Evolutionary conservation across 2,113 vertebrate species (phyloP).

Genomic region (Dicerorhinus sumatrensis): DNA sequence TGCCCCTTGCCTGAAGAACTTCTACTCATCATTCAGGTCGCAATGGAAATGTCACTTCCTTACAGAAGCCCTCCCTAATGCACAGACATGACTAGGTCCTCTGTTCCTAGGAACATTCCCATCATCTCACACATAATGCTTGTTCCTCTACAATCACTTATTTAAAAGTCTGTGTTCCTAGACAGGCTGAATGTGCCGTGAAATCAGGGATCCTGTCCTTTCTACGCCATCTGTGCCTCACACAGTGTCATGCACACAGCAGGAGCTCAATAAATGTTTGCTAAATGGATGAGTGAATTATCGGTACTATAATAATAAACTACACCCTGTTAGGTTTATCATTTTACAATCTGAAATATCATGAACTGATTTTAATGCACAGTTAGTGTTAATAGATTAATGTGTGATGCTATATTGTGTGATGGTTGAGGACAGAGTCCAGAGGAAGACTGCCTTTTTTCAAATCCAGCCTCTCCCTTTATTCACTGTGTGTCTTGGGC

Average conservation of each 20-base stretch:
- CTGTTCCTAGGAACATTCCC: neutral
- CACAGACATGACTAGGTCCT: neutral
- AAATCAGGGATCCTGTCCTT: neutral
- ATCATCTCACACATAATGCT: neutral
- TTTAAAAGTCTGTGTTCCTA: neutral
- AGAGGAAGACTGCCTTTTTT: neutral
- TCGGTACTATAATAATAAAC: slow-evolving; percentile 28
- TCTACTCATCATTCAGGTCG: neutral
- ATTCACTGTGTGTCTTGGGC: neutral
- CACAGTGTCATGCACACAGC: neutral
- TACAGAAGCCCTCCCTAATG: neutral
- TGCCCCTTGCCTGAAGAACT: neutral
- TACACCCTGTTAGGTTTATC: slow-evolving; percentile 5
- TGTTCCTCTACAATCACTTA: neutral
- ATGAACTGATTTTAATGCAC: slow-evolving; percentile 30
- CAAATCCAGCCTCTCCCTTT: neutral
- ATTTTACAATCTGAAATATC: slow-evolving; percentile 57
- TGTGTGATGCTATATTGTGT: neutral
- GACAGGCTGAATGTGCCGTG: neutral
- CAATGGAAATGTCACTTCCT: neutral
- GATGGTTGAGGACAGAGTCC: neutral
- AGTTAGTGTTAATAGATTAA: neutral
- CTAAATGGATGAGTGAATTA: slow-evolving; percentile 41
- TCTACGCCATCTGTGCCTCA: neutral
- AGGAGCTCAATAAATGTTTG: slow-evolving; percentile 1